Base-by-base conservation (phyloP, 1,140 invertebrate species). In the Hormaphis cornu region DNA sequence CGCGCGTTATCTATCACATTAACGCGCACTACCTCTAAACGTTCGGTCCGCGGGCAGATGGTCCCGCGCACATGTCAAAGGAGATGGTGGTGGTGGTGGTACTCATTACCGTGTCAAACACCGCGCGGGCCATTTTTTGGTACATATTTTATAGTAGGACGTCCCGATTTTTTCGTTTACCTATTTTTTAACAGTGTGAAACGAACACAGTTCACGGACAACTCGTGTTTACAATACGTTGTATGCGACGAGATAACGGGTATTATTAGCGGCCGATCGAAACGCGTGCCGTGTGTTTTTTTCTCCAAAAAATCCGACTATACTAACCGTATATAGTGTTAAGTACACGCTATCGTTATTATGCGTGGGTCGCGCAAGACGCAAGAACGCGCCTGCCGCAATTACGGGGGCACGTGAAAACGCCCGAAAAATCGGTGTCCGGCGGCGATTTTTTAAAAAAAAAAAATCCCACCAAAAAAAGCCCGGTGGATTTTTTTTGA, bases 61-160 rank as follows among this genome's bases (percentile, higher is more conserved):
- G 59, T 44, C 37, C 8, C 35, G 37, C 35, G 37, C 56, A 44
- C 59, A 63, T 20, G 42, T 58, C 54, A 58, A 22, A 58, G n/a
- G n/a, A n/a, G n/a, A n/a, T n/a, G n/a, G n/a, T n/a, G n/a, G n/a
- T n/a, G n/a, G n/a, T n/a, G n/a, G n/a, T n/a, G 42, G 42, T 33
- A 48, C 4, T 63, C 42, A 63, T 63, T 63, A 46, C 59, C 59
- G 16, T 33, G 28, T 63, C 59, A 63, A 63, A 42, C 20, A 8
- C 30, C 5, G 54, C 26, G 14, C 14, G 7, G 7, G 14, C 7
- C 37, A 40, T 40, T n/a, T n/a, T n/a, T n/a, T n/a, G n/a, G n/a
- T n/a, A n/a, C n/a, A 35, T 20, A 12, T 54, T 33, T n/a, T n/a
- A n/a, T n/a, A n/a, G n/a, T 33, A 33, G 28, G 52, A 30, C 52